phyloP scores from a whole-genome alignment of 64 coral and sea anemone species.

The Montipora sp. region DNA sequence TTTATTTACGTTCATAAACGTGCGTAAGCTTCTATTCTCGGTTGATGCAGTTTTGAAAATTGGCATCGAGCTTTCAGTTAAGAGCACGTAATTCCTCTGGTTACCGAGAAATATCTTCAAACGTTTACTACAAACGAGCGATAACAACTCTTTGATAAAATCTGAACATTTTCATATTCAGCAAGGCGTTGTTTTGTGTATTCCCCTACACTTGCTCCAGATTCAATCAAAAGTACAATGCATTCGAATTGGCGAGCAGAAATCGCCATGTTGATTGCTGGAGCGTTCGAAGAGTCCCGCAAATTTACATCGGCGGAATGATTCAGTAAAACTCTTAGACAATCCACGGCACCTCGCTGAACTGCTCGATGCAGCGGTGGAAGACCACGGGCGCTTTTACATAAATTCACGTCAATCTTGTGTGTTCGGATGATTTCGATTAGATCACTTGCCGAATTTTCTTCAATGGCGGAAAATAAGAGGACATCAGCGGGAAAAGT shows the following conservation, averaged over 20 bases:
- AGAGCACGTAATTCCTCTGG: background rate
- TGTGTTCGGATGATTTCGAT: conserved; percentile 48
- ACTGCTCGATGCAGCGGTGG: conserved; percentile 67
- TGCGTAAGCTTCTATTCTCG: background rate
- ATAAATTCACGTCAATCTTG: conserved; percentile 62
- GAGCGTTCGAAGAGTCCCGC: conserved; percentile 13
- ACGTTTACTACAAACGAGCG: conserved; percentile 54
- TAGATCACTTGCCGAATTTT: conserved; percentile 44
- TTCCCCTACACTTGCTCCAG: conserved; percentile 59
- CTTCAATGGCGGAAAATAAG: conserved; percentile 63
- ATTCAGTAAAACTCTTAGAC: conserved; percentile 45
- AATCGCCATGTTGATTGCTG: conserved; percentile 25
- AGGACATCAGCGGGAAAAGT: conserved; percentile 60
- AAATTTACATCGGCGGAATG: conserved; percentile 54
- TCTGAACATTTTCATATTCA: conserved; percentile 60
- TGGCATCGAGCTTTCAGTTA: background rate
- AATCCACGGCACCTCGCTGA: conserved; percentile 48
- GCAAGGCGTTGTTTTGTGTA: conserved; percentile 53
- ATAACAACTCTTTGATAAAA: conserved; percentile 69
- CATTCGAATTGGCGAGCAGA: conserved; percentile 63
- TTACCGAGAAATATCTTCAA: background rate
- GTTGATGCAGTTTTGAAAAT: background rate
- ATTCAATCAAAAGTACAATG: conserved; percentile 68
- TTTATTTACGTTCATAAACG: background rate
- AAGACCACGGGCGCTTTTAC: conserved; percentile 20